Conservation (phyloP, 2,113 vertebrate genomes). For the Gracilinanus agilis region DNA sequence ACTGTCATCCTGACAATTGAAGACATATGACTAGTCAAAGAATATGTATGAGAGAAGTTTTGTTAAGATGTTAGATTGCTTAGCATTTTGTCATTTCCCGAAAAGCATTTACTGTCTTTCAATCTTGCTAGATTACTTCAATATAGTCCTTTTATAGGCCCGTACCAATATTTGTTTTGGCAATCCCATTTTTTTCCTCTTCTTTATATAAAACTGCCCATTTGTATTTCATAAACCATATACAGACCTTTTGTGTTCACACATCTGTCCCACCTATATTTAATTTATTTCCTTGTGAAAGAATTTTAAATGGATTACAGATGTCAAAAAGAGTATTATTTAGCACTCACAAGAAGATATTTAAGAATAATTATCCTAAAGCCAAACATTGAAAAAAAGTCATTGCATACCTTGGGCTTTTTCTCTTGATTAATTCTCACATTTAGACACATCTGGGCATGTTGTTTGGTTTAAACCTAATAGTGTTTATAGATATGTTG, state of each 20-base stretch:
- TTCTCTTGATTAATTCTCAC: slow-evolving; percentile 7
- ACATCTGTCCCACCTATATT: background rate
- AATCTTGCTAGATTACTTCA: background rate
- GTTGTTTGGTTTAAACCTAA: background rate
- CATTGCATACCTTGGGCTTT: background rate
- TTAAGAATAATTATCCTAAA: slow-evolving; percentile 21
- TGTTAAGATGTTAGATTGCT: background rate
- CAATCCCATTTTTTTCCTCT: background rate
- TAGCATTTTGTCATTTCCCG: background rate
- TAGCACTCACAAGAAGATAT: background rate
- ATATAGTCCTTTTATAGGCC: background rate
- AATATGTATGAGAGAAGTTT: background rate
- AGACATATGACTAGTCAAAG: background rate
- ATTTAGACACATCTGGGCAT: background rate
- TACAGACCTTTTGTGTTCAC: background rate
- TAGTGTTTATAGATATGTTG: slow-evolving; percentile 17
- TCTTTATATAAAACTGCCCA: slow-evolving; percentile 2
- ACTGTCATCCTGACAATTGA: background rate
- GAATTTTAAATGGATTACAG: background rate
- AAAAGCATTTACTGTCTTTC: background rate
- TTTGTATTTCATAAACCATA: background rate
- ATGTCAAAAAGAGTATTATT: slow-evolving; percentile 20
- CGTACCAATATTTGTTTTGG: background rate
- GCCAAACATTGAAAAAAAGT: background rate
- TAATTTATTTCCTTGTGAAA: background rate